These are phyloP conservation scores for Nomia melanderi DNA, from an alignment of 1,140 invertebrate species.

Conservation along the genomic window DNA sequence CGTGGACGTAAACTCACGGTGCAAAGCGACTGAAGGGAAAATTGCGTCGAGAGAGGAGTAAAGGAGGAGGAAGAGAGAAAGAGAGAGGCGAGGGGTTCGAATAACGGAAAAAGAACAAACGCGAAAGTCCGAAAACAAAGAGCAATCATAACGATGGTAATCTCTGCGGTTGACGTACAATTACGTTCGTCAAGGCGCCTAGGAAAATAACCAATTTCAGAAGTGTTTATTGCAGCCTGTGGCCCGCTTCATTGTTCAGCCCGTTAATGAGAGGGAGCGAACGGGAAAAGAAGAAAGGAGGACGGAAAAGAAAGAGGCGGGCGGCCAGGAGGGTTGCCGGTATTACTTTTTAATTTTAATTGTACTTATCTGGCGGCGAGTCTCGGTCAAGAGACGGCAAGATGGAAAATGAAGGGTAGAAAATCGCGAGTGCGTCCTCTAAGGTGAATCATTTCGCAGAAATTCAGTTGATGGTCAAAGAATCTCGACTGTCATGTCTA, in stretches of 20 bases:
- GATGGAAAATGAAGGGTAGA: conserved; percentile 5
- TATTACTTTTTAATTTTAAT: conserved; percentile 64
- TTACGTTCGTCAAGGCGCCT: conserved; percentile 66
- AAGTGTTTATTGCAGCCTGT: conserved; percentile 72
- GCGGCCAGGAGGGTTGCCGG: not conserved
- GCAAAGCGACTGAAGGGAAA: too few species aligned
- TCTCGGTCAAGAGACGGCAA: not conserved
- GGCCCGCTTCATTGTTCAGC: conserved; percentile 63
- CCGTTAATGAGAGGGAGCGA: conserved; percentile 63
- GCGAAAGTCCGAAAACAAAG: conserved; percentile 68
- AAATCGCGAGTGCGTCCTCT: conserved; percentile 13
- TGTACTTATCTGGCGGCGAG: conserved; percentile 41
- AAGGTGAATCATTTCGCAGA: conserved; percentile 17
- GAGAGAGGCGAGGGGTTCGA: not conserved
- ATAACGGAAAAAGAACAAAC: conserved; percentile 21
- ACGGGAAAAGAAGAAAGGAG: not conserved
- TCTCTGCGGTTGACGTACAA: conserved; percentile 75
- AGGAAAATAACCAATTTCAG: conserved; percentile 76
- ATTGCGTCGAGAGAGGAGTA: too few species aligned
- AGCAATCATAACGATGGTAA: conserved; percentile 75
- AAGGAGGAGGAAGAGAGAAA: too few species aligned
- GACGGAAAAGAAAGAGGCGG: conserved; percentile 7
- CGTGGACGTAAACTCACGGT: too few species aligned
- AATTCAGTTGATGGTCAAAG: not conserved
- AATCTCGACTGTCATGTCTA: not conserved